Evolutionary conservation across 2,113 vertebrate species (phyloP), one percentile per base, ranked within the genome.

Genomic region (Macquaria australasica): DNA sequence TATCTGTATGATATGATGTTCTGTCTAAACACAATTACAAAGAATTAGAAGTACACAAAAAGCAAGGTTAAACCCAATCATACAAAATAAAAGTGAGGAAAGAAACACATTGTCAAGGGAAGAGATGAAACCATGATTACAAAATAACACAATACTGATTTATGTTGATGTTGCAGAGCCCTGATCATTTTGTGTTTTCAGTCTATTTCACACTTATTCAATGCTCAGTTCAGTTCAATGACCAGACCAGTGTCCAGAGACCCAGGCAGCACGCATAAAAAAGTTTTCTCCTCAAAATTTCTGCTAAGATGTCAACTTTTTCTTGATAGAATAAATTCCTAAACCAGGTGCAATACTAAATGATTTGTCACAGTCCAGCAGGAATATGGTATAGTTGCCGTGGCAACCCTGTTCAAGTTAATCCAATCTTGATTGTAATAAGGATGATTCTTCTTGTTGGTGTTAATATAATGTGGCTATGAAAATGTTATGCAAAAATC

Each of bases 361-460:
- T 34, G 34, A 50, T 53, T 39, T 53, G 72, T 69, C 15, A 31
- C 48, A 70, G 31, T 39, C 60, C 28, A 51, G 21, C 28, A 60
- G 56, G 25, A 62, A 23, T 75, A 48, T 48, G 21, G 6, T 37
- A 73, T 18, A 11, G 74, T 82, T 79, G 25, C 79, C 55, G 56
- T 41, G 72, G 72, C 71, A 76, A 71, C 71, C 67, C 9, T 31
- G 21, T 23, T 48, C 18, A 39, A 79, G 55, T n/a, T 55, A n/a
- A 63, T 39, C 31, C n/a, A 59, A 5, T 68, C 59, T 37, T 34
- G 5, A 34, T 21, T 64, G 73, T 62, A 68, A 82, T 50, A 53
- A 25, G 14, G 73, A 9, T 68, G 2, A 7, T 12, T 81, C 5
- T 74, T 59, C 5, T 23, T n/a, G 1, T 48, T 14, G 20, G 16